A percentile compares a stretch with the other conserved stretches of the same genome.
Evolutionary conservation across 2,797 vertebrate species (phyloP).

Genomic region (Argya squamiceps): DNA sequence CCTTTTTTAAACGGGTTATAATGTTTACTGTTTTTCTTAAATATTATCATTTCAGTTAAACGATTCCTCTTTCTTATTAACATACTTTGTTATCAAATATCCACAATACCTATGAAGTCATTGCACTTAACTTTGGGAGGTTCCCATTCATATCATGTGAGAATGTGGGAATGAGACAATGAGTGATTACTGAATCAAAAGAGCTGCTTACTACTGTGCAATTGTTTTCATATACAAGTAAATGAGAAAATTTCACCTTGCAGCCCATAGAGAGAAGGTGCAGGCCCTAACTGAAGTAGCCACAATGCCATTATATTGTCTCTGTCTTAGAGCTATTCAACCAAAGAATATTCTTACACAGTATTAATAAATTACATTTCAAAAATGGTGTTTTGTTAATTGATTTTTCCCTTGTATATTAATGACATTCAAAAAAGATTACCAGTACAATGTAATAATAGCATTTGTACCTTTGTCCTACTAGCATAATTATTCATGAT

Average conservation of each 20-base stretch:
- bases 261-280: not conserved
- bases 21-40: not conserved
- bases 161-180: not conserved
- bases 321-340: not conserved
- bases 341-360: not conserved
- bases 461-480: not conserved
- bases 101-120: not conserved
- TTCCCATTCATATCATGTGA: not conserved
- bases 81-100: not conserved
- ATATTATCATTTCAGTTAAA: not conserved
- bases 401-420: slow-evolving; percentile 16
- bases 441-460: not conserved
- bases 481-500: not conserved
- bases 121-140: not conserved
- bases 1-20: not conserved
- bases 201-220: not conserved
- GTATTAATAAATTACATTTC: slow-evolving; percentile 8
- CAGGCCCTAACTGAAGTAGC: not conserved
- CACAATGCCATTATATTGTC: not conserved
- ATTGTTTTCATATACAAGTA: not conserved
- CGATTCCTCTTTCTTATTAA: not conserved
- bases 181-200: not conserved
- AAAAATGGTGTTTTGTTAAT: slow-evolving; percentile 24
- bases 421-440: slow-evolving; percentile 23
- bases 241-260: slow-evolving; percentile 1